Conservation (phyloP, 2,113 vertebrate species). For the Gavialis gangeticus region DNA sequence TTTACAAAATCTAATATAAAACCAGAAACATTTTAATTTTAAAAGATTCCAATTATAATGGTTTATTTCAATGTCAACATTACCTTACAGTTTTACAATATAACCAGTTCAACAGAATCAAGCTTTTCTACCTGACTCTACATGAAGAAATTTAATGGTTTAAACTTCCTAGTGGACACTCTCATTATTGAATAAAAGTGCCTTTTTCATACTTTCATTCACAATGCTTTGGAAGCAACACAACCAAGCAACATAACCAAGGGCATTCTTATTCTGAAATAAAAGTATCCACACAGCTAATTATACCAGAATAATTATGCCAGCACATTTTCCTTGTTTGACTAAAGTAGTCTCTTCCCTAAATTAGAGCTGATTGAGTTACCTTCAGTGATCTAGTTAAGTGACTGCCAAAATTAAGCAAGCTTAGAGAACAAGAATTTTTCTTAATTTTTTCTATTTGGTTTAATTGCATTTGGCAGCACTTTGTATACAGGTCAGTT, state of each 20-base stretch:
- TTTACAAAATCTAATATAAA: too few relatives aligned
- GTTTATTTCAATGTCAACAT: too few relatives aligned
- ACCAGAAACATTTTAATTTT: too few relatives aligned
- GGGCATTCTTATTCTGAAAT: neutral
- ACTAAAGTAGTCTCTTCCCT: too few relatives aligned
- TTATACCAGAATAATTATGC: too few relatives aligned
- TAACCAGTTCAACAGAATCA: neutral
- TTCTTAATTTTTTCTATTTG: neutral
- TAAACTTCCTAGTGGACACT: too few relatives aligned
- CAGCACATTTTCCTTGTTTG: too few relatives aligned
- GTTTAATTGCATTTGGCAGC: neutral
- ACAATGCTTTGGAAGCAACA: neutral
- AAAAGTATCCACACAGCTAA: neutral
- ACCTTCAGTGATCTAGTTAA: too few relatives aligned
- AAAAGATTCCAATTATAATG: too few relatives aligned
- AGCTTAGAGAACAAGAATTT: neutral
- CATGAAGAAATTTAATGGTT: too few relatives aligned
- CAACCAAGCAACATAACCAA: neutral
- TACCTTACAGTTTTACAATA: neutral
- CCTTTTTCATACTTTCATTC: neutral
- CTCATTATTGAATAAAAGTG: neutral
- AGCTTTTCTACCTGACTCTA: too few relatives aligned
- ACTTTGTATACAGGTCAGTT: neutral
- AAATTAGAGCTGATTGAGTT: too few relatives aligned
- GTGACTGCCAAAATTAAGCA: neutral